A percentile compares a stretch with the other conserved stretches of the same genome.
Evolutionary conservation across 2,888 invertebrate genomes (phyloP).

Genomic region (Tuberolachnus salignus): DNA sequence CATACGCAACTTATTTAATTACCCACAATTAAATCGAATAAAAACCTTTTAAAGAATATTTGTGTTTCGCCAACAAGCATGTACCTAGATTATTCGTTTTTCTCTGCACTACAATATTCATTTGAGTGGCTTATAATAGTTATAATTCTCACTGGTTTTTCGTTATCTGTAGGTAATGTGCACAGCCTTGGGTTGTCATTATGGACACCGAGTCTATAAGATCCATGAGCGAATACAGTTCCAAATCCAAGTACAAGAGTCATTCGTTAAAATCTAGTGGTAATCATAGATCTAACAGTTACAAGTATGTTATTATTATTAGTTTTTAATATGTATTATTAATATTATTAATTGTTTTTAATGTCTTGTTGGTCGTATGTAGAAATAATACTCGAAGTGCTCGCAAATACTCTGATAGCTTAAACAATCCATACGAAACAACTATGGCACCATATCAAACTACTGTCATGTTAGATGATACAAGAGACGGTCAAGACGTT

Average conservation of each 20-base stretch:
- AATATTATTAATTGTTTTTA: slow-evolving; percentile 12
- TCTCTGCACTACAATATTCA: too few relatives aligned
- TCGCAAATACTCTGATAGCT: slow-evolving; percentile 48
- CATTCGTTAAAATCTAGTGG: slow-evolving; percentile 68
- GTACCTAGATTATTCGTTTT: too few relatives aligned
- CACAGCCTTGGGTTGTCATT: slow-evolving; percentile 32
- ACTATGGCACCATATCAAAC: slow-evolving; percentile 86
- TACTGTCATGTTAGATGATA: slow-evolving; percentile 79
- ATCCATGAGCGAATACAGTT: slow-evolving; percentile 76
- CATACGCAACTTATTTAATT: too few relatives aligned
- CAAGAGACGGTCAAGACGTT: slow-evolving; percentile 83
- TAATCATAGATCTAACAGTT: slow-evolving; percentile 71
- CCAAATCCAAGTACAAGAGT: slow-evolving; percentile 67
- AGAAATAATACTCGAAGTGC: slow-evolving; percentile 42
- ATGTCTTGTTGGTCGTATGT: slow-evolving; percentile 27
- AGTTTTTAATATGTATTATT: neutral
- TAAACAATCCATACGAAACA: slow-evolving; percentile 53
- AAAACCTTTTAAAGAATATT: too few relatives aligned
- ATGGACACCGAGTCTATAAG: slow-evolving; percentile 68
- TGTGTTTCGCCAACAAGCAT: too few relatives aligned
- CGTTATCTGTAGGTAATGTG: slow-evolving; percentile 15
- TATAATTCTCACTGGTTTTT: too few relatives aligned
- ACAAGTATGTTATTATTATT: slow-evolving; percentile 35
- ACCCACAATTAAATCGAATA: too few relatives aligned
- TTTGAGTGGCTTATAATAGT: too few relatives aligned